A percentile compares a stretch with the other conserved stretches of the same genome.
Conservation (phyloP, 2,113 vertebrate genomes). For the Coregonus clupeaformis region DNA sequence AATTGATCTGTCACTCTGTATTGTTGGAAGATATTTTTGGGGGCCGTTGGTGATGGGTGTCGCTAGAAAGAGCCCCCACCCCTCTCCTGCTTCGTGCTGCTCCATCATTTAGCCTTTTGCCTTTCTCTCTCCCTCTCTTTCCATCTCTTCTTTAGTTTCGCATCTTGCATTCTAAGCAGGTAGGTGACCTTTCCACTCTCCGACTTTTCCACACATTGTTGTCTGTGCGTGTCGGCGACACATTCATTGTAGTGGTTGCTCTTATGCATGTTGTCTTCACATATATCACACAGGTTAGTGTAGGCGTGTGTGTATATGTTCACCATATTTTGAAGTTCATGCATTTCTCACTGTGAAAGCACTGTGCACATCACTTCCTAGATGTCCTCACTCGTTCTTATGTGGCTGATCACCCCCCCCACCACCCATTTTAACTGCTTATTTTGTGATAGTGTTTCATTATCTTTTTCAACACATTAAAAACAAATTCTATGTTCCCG, state of each 20-base stretch:
- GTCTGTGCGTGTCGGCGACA: no score
- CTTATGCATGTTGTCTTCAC: neutral
- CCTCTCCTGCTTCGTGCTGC: neutral
- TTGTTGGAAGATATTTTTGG: constrained; percentile 11
- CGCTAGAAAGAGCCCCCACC: no score
- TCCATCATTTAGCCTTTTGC: constrained; percentile 8
- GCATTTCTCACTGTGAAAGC: no score
- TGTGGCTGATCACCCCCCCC: no score
- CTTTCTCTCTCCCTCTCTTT: constrained; percentile 5
- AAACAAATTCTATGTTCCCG: no score
- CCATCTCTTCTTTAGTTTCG: constrained; percentile 13
- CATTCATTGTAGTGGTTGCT: neutral
- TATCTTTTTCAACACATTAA: no score
- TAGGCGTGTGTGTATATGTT: neutral
- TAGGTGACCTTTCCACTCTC: constrained; percentile 13
- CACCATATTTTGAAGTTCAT: no score
- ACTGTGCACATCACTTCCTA: no score
- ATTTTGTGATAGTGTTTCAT: no score
- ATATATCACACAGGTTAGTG: neutral
- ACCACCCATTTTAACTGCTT: no score
- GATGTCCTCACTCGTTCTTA: no score
- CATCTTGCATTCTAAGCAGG: constrained; percentile 25
- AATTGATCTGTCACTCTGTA: constrained; percentile 31
- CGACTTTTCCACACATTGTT: neutral
- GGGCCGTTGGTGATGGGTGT: neutral